Evolutionary conservation across 1,140 invertebrate genomes (phyloP).

Genomic region (Brachionus rubens): DNA sequence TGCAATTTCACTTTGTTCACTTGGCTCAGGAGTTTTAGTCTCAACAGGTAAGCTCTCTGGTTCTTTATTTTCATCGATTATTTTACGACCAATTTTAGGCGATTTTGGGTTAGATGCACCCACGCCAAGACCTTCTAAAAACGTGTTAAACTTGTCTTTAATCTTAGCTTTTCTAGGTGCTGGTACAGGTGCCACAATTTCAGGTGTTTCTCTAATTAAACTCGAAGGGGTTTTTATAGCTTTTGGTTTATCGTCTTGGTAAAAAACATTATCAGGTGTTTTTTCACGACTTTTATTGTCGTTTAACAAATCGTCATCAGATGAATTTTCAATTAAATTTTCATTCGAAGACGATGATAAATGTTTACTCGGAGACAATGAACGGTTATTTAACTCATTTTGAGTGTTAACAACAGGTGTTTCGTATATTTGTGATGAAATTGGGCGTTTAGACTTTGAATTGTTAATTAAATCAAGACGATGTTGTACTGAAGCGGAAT

Average conservation of each 20-base stretch:
- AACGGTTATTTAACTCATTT: not conserved
- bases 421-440: conserved; percentile 20
- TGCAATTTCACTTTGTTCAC: not conserved
- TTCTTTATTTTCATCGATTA: not conserved
- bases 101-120: not conserved
- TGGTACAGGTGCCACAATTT: not conserved
- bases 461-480: conserved; percentile 18
- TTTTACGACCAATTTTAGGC: conserved; percentile 2
- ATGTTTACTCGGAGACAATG: not conserved
- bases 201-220: no score
- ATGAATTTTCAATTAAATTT: conserved; percentile 25
- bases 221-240: no score
- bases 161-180: conserved; percentile 1
- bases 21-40: not conserved
- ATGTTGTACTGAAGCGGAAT: not conserved
- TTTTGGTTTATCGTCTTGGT: no score
- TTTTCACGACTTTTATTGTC: conserved; percentile 5
- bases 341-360: conserved; percentile 9
- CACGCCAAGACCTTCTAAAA: not conserved
- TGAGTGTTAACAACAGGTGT: not conserved
- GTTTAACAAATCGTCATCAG: conserved; percentile 19
- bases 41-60: not conserved
- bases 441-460: conserved; percentile 5
- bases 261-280: conserved; percentile 1
- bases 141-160: conserved; percentile 14